Base-by-base conservation (phyloP, 1,140 invertebrate species). In the Drosophila azteca region DNA sequence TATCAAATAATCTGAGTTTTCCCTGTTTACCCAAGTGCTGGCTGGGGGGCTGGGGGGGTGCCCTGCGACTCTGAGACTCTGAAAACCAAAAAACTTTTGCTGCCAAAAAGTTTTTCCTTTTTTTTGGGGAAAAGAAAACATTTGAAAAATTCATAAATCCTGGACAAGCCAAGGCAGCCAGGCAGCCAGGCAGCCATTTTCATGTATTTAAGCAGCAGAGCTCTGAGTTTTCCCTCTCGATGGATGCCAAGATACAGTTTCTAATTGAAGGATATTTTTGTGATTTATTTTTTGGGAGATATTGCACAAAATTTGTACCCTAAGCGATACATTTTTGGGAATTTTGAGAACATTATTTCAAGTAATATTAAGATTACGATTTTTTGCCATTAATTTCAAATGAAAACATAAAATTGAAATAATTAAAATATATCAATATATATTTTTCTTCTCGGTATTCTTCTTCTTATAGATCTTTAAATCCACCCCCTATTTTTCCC, bases 121-220 rank as follows among this genome's bases (percentile, higher is more conserved):
- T 52, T 41, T 43, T 63, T 66, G 45, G 59, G 22, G 44, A 3
- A 13, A 39, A 17, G 54, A 55, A 70, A 87, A 87, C 83, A 88
- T 82, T 88, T 88, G 83, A 88, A 88, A 88, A 88, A 88, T 88
- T 83, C 83, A 88, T 88, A 88, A 88, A 88, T 88, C 79, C 80
- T 74, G 70, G 24, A 26, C 24, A 26, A 26, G 69, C 53, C 61
- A 51, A 58, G 61, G 63, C 79, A 59, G 62, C 66, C 65, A 58
- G 61, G 63, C 79, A 59, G 62, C 66, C 65, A 58, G 60, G 72
- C 61, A 49, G 48, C 72, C 73, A 80, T 85, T 80, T 81, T 85
- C 81, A 75, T 83, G 83, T 83, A 87, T 88, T 87, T 83, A 87
- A 87, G 82, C 79, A 85, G 73, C 50, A 22, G 17, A 29, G n/a